These are phyloP conservation scores for Lophotriccus pileatus DNA, from an alignment of 2,797 vertebrate genomes.

Conservation along the genomic window DNA sequence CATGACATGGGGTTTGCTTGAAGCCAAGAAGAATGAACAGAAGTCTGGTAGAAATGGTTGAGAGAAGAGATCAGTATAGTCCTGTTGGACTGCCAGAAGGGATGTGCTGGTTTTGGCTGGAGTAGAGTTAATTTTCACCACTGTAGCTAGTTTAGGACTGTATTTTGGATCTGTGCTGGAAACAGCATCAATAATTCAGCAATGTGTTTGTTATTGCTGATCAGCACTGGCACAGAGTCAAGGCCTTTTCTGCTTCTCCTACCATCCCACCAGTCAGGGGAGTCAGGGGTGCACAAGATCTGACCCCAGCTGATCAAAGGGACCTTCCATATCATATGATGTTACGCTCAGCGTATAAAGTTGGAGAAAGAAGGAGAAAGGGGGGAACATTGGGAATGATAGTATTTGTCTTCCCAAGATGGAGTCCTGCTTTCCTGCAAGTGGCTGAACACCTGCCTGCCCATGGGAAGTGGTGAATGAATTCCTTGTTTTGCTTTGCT, in stretches of 20 bases:
- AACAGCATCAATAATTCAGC: background rate
- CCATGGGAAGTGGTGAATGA: background rate
- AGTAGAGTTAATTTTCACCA: background rate
- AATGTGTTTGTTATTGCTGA: background rate
- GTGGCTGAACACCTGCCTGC: background rate
- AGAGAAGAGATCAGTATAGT: background rate
- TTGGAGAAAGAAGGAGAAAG: background rate
- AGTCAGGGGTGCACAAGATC: background rate
- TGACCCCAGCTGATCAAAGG: background rate
- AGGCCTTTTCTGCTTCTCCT: background rate
- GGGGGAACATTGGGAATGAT: rapidly evolving
- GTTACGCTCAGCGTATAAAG: background rate
- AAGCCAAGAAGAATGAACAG: background rate
- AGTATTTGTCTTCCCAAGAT: background rate
- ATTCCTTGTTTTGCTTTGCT: background rate
- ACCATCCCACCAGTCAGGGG: rapidly evolving
- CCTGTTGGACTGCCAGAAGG: background rate
- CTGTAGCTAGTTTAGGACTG: background rate
- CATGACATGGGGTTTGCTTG: background rate
- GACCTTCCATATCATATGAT: background rate
- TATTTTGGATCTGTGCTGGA: background rate
- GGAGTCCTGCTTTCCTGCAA: background rate
- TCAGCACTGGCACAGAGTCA: background rate
- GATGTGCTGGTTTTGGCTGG: background rate
- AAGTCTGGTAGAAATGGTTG: background rate